Conservation (phyloP, 2,888 invertebrate species). For the Sceliomorpha sp. region DNA sequence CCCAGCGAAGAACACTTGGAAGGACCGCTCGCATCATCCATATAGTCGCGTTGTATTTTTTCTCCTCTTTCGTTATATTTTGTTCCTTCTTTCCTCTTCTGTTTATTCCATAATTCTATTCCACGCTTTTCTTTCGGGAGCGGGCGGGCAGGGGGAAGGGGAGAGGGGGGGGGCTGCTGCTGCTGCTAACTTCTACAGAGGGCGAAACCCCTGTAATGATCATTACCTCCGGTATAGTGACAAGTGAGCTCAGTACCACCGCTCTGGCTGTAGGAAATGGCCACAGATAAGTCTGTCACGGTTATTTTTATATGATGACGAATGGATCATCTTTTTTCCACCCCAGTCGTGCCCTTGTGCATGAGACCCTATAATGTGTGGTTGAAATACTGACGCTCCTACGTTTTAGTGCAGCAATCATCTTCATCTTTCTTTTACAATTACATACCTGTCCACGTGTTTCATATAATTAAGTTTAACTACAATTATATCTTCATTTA, state of each 20-base stretch:
- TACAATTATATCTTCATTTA: too few species aligned
- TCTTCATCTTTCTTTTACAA: neutral
- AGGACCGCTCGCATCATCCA: conserved; percentile 49
- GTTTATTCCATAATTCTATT: conserved; percentile 57
- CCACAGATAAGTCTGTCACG: conserved; percentile 75
- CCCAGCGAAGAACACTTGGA: conserved; percentile 52
- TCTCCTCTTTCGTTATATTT: conserved; percentile 39
- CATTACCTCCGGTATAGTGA: conserved; percentile 79
- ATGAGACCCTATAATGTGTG: neutral
- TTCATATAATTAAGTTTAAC: too few species aligned
- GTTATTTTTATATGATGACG: conserved; percentile 60
- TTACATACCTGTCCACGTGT: neutral
- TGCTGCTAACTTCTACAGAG: conserved; percentile 50
- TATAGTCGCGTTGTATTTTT: conserved; percentile 36
- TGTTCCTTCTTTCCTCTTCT: conserved; percentile 42
- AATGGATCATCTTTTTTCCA: conserved; percentile 61
- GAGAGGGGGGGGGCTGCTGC: conserved; percentile 25
- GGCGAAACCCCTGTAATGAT: conserved; percentile 71
- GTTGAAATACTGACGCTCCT: conserved; percentile 5
- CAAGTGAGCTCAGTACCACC: conserved; percentile 71
- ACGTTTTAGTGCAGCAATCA: conserved; percentile 10
- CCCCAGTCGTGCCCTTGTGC: conserved; percentile 10
- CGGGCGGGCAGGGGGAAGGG: too few species aligned
- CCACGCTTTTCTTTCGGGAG: conserved; percentile 44
- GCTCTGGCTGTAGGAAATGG: conserved; percentile 73